Conservation (phyloP, 2,888 invertebrate genomes). For the Drosophila fungiperda region DNA sequence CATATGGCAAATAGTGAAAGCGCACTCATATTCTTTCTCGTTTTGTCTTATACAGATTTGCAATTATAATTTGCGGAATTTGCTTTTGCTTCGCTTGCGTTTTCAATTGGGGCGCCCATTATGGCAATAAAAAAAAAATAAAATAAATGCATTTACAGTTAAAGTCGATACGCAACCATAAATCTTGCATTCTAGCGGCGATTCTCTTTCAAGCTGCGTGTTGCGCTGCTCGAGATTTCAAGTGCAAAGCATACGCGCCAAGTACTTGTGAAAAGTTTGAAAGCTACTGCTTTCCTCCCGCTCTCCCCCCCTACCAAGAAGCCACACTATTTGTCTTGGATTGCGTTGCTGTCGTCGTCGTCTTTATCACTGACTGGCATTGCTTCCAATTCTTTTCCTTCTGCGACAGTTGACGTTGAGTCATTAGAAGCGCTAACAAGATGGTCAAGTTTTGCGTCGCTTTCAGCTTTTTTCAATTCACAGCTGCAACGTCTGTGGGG, state of each 20-base stretch:
- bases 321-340: conserved; percentile 36
- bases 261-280: conserved; percentile 44
- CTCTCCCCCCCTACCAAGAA: neutral
- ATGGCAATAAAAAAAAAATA: neutral
- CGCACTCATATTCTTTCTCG: neutral
- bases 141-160: conserved; percentile 16
- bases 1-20: neutral
- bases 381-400: conserved; percentile 11
- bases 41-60: neutral
- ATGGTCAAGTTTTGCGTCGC: conserved; percentile 44
- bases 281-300: neutral
- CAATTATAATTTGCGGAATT: conserved; percentile 4
- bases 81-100: neutral
- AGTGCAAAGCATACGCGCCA: conserved; percentile 41
- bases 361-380: conserved; percentile 40
- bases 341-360: conserved; percentile 5
- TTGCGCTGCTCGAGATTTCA: conserved; percentile 18
- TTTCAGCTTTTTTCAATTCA: neutral
- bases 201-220: conserved; percentile 17
- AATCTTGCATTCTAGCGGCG: conserved; percentile 3
- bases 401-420: conserved; percentile 16
- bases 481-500: neutral
- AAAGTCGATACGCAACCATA: conserved; percentile 4
- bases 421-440: conserved; percentile 58
- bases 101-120: conserved; percentile 3